Evolutionary conservation across 2,113 vertebrate species (phyloP).

Genomic region (Tor tambroides): DNA sequence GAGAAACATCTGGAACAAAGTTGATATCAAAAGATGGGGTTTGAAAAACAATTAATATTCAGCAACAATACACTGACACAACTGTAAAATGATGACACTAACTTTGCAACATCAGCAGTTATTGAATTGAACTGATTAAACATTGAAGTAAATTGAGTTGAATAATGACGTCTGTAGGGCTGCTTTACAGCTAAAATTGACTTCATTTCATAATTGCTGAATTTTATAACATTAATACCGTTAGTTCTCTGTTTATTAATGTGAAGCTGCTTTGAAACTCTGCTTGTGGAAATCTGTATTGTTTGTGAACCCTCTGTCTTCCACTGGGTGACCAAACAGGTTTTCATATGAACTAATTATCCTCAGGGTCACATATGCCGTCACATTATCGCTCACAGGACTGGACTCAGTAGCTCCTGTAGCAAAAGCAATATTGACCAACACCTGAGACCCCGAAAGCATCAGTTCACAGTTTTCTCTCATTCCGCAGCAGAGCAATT

Average conservation of each 20-base stretch:
- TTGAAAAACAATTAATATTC: too few relatives aligned
- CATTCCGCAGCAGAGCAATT: constrained; percentile 8
- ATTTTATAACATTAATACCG: neutral
- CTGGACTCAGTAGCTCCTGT: neutral
- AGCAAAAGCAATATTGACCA: constrained; percentile 12
- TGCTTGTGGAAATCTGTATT: neutral
- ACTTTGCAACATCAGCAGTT: neutral
- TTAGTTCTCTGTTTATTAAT: neutral
- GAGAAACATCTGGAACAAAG: neutral
- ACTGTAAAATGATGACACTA: neutral
- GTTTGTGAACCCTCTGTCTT: neutral
- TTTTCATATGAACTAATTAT: neutral
- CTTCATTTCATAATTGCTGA: neutral
- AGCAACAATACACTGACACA: neutral
- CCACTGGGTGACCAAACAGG: neutral
- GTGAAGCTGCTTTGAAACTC: neutral
- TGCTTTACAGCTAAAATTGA: neutral
- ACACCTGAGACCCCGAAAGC: constrained; percentile 2
- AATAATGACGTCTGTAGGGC: neutral
- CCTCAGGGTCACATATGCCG: neutral
- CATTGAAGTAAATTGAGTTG: neutral
- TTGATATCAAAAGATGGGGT: neutral
- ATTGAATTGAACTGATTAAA: neutral
- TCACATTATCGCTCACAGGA: neutral
- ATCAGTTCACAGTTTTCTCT: neutral